These are phyloP conservation scores for Hirtodrosophila cameraria DNA, from an alignment of 2,888 invertebrate genomes.

Conservation along the genomic window DNA sequence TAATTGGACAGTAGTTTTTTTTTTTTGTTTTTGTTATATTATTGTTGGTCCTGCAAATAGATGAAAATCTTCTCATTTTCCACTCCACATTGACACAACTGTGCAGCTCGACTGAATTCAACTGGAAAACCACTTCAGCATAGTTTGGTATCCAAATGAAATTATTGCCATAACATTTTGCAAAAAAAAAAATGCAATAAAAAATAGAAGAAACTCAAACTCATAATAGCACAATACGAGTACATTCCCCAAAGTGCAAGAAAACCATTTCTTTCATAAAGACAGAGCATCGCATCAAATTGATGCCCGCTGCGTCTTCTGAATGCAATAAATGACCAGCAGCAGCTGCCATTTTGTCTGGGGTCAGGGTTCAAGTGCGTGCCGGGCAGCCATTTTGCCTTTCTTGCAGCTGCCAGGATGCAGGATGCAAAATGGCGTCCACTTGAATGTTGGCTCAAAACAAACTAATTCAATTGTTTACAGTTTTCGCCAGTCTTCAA, in stretches of 20 bases:
- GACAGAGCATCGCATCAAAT: slow-evolving; percentile 23
- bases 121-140: slow-evolving; percentile 19
- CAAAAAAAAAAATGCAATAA: slow-evolving; percentile 26
- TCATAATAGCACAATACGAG: slow-evolving; percentile 9
- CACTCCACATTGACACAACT: slow-evolving; percentile 41
- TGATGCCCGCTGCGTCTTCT: slow-evolving; percentile 33
- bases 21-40: slow-evolving; percentile 44
- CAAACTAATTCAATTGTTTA: slow-evolving; percentile 49
- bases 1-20: slow-evolving; percentile 33
- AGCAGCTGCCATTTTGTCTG: slow-evolving; percentile 21
- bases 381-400: slow-evolving; percentile 49
- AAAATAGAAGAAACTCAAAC: background rate
- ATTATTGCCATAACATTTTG: slow-evolving; percentile 58
- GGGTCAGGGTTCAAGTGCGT: slow-evolving; percentile 58
- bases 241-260: slow-evolving; percentile 27
- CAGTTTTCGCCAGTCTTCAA: slow-evolving; percentile 17
- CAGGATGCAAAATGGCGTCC: slow-evolving; percentile 34
- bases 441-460: slow-evolving; percentile 16
- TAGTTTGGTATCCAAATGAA: slow-evolving; percentile 46
- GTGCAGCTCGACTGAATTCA: slow-evolving; percentile 37
- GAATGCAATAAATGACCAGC: slow-evolving; percentile 41
- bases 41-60: slow-evolving; percentile 56
- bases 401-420: slow-evolving; percentile 12
- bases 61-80: slow-evolving; percentile 18
- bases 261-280: slow-evolving; percentile 15